Base-by-base conservation (phyloP, 2,888 invertebrate species). In the Stegophylla sp. region DNA sequence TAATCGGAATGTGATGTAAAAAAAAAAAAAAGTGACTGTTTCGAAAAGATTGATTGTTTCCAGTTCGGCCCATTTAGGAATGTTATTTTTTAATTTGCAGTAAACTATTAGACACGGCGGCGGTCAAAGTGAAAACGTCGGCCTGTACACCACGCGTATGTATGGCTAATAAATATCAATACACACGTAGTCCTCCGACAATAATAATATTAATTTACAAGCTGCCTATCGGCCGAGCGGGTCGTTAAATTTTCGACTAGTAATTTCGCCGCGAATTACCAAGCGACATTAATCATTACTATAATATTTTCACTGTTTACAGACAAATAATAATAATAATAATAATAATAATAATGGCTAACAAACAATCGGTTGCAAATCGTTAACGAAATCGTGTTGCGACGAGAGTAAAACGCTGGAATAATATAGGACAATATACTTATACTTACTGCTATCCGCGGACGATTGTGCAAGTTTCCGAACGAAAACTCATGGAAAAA, bases 241-340 rank as follows among this genome's bases (percentile, higher is more conserved):
- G 59, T 28, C 61, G 61, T 61, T 61, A 61, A 15, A 28, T 61
- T 28, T 61, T 61, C 15, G 26, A 28, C 26, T 23, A 7, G 23
- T 56, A 20, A 53, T 53, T 53, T n/a, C 23, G 3, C 23, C 10
- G 26, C 15, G 28, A 28, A 26, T 34, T 34, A 34, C 15, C 1
- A 28, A 17, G 61, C 7, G 17, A 20, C 20, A 23, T 61, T 61
- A 61, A 28, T 61, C 61, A 61, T 61, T 61, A 26, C 26, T n/a
- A n/a, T n/a, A n/a, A n/a, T n/a, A n/a, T n/a, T n/a, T 61, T 61
- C 17, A 28, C 61, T 28, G 28, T 61, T 28, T 61, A 61, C 28
- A 28, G 61, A 53, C 53, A n/a, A 20, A n/a, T n/a, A 53, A n/a
- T n/a, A 7, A 34, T 34, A 5, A 17, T 17, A 51, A 51, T 51